Evolutionary conservation across 2,888 invertebrate species (phyloP), one percentile per base, ranked within the genome.

Genomic region (Hypolimnas misippus): DNA sequence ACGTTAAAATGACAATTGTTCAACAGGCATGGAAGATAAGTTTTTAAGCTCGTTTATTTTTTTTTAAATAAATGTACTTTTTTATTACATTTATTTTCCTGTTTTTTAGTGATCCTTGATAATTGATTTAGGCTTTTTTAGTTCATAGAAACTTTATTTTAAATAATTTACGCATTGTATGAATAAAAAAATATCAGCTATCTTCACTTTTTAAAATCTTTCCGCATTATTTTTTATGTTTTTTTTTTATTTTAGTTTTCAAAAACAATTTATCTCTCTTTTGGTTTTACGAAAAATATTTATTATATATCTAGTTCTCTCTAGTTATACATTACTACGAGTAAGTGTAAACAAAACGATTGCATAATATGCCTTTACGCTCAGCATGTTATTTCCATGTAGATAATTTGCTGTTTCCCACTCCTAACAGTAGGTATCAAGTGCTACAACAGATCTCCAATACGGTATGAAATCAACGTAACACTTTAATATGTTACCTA

Each of bases 381-480:
- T 42, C 42, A 42, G 42, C 16, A 16, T 42, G 42, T 17, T 16
- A 42, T 42, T 42, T 42, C 42, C 7, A n/a, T 42, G 17, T 42
- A 12, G 35, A 38, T 42, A 17, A 42, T 42, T 17, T 42, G 42
- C 17, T 16, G 17, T 17, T 42, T 17, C 42, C 6, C 1, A 17
- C 5, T 16, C 42, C 16, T 42, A 42, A 42, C 1, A 38, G 4
- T 38, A 38, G 35, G 4, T n/a, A n/a, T 38, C 35, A n/a, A 38
- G n/a, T 12, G 35, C n/a, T 38, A 38, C 12, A 38, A 38, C 35
- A 38, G 35, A 38, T 38, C 33, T 33, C 35, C 5, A 25, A 25
- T 25, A 25, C 25, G 25, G 3, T 25, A 38, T 12, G 1, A 38
- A 38, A 38, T 38, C 33, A 8, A 8, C 33, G 33, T 33, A 33